A percentile compares a stretch with the other conserved stretches of the same genome.
These are phyloP conservation scores for Theristicus caerulescens DNA, from an alignment of 2,113 vertebrate species.

Conservation along the genomic window DNA sequence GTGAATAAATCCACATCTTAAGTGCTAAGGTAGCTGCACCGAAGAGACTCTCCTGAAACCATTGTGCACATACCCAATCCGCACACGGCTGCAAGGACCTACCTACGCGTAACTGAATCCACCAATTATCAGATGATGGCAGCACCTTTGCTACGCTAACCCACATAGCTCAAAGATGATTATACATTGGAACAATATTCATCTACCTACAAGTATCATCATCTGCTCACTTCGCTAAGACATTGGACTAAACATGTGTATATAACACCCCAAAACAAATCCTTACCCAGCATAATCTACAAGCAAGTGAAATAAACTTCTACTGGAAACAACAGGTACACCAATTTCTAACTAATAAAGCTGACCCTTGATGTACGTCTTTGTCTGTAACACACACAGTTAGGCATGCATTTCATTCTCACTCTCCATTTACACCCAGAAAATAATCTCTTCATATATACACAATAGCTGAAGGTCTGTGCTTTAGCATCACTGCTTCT, in stretches of 20 bases:
- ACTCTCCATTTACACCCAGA: background rate
- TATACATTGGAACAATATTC: background rate
- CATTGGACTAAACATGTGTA: background rate
- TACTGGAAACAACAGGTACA: background rate
- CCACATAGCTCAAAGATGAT: background rate
- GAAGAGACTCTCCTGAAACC: background rate
- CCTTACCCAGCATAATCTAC: background rate
- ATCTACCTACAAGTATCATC: background rate
- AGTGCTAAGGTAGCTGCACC: background rate
- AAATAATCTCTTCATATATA: background rate
- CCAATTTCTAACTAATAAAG: background rate
- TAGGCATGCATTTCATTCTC: background rate
- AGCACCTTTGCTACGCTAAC: background rate
- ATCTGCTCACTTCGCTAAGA: background rate
- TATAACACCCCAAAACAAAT: background rate
- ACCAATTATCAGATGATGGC: background rate
- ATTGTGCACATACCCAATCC: background rate
- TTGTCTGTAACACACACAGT: background rate
- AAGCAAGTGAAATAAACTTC: background rate
- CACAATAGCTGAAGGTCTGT: background rate
- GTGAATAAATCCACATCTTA: background rate
- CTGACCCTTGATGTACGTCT: background rate
- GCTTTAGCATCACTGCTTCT: background rate
- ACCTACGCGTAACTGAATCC: accelerated
- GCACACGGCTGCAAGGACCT: background rate